Conservation (phyloP, 2,888 invertebrate genomes). For the Muschampia plurimacula region DNA sequence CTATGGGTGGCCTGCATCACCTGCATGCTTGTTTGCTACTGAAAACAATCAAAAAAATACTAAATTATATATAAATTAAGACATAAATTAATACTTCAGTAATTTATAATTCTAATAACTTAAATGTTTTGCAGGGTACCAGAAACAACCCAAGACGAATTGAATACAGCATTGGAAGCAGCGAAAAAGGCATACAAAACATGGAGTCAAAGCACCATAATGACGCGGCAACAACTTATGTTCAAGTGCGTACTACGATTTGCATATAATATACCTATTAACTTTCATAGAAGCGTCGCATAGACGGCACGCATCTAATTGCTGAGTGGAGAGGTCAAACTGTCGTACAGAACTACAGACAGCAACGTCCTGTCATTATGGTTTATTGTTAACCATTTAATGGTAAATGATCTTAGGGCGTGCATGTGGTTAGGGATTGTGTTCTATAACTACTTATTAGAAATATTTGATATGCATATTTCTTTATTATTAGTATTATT, state of each 20-base stretch:
- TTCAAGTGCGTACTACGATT: slow-evolving; percentile 85
- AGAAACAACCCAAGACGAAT: slow-evolving; percentile 94
- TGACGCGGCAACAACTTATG: slow-evolving; percentile 97
- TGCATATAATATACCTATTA: slow-evolving; percentile 26
- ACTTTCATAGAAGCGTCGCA: slow-evolving; percentile 15
- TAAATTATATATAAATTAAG: too few species aligned
- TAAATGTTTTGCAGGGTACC: slow-evolving; percentile 89
- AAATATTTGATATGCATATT: not conserved
- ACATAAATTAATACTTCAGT: too few species aligned
- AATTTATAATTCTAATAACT: not conserved
- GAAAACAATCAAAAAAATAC: too few species aligned
- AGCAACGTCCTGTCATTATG: slow-evolving; percentile 25
- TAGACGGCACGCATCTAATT: slow-evolving; percentile 21
- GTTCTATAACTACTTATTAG: not conserved
- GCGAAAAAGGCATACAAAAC: slow-evolving; percentile 91
- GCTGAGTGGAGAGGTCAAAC: slow-evolving; percentile 31
- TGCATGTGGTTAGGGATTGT: not conserved
- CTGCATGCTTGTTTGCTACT: too few species aligned
- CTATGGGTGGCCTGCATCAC: too few species aligned
- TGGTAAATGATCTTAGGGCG: slow-evolving; percentile 17
- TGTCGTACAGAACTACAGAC: slow-evolving; percentile 5
- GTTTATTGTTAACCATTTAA: slow-evolving; percentile 33
- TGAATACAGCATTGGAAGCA: slow-evolving; percentile 95
- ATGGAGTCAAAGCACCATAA: slow-evolving; percentile 96
- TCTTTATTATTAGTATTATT: not conserved